Base-by-base conservation (phyloP, 1,140 invertebrate genomes). In the Drosophila persimilis region DNA sequence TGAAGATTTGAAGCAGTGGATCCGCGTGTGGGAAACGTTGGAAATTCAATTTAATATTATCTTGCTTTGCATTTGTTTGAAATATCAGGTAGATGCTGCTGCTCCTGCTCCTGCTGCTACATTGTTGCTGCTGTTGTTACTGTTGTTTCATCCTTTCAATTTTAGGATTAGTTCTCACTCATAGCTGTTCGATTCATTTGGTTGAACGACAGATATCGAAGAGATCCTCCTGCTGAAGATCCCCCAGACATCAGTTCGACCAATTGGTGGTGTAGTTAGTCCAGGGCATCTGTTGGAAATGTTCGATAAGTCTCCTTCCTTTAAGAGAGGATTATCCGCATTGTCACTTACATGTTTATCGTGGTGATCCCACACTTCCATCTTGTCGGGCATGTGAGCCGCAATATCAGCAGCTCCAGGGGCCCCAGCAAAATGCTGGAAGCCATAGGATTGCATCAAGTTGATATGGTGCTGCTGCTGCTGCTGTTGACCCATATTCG, bases 291-390 rank as follows among this genome's bases (percentile, higher is more conserved):
- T 79, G 31, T 17, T 22, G 7, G 29, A 57, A 31, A 35, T 46
- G 24, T 46, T 48, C 8, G 1, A 17, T 3, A 13, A 39, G 20
- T 11, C 8, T 46, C 8, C 3, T 44, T 22, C 3, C 22, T 13
- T 39, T 39, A 11, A 39, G 35, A 39, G 35, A 13, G 11, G 3
- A 13, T 13, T 39, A 39, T 2, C 31, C 31, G 2, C 31, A 9
- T 31, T 9, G 8, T 3, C 3, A 24, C 89, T 90, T 59, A 91
- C 90, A 78, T 90, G 90, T 52, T 91, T 91, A 26, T 91, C 90
- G 58, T 91, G 90, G 60, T 91, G 90, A 66, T 91, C 90, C 90
- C 90, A 91, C 56, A 70, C 64, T 56, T 91, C 90, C 48, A 90
- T 75, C 51, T 91, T 91, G 24, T 91, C 90, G 8, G 90, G 75